Evolutionary conservation across 2,888 invertebrate species (phyloP).

Genomic region (Drosophila tripunctata): DNA sequence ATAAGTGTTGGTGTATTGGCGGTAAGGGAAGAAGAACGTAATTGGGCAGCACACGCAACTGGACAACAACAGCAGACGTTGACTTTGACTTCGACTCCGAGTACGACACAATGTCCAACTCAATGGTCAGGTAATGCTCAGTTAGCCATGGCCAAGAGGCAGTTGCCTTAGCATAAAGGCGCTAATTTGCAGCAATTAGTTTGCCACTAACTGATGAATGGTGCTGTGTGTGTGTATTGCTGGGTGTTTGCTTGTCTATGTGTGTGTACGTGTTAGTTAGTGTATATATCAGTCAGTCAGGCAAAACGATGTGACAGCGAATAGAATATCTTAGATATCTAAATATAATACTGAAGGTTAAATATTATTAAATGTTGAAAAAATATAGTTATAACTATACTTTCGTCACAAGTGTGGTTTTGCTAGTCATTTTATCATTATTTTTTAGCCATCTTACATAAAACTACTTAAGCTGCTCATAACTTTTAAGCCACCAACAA

Average conservation of each 20-base stretch:
- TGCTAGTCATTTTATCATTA: too few relatives aligned
- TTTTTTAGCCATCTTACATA: too few relatives aligned
- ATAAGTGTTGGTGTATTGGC: slow-evolving; percentile 31
- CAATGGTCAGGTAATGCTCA: slow-evolving; percentile 37
- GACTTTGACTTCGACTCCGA: background rate
- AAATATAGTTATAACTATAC: too few relatives aligned
- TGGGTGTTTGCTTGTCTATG: background rate
- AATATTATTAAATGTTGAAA: too few relatives aligned
- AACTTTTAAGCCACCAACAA: too few relatives aligned
- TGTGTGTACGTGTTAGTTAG: background rate
- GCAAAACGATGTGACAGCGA: slow-evolving; percentile 38
- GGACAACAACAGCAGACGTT: too few relatives aligned
- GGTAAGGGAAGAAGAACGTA: slow-evolving; percentile 37
- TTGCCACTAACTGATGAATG: slow-evolving; percentile 32
- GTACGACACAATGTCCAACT: background rate
- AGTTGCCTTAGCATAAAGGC: slow-evolving; percentile 63
- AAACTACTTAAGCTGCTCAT: too few relatives aligned
- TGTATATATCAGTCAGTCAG: slow-evolving; percentile 14
- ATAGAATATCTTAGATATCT: too few relatives aligned
- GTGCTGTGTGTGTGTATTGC: background rate
- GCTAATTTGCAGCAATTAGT: slow-evolving; percentile 78
- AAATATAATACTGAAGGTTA: too few relatives aligned
- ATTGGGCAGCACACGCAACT: slow-evolving; percentile 60
- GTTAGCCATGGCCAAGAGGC: slow-evolving; percentile 35
- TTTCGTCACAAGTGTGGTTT: too few relatives aligned